Evolutionary conservation across 1,140 invertebrate genomes (phyloP), one percentile per base, ranked within the genome.

Genomic region (Drosophila tristis): DNA sequence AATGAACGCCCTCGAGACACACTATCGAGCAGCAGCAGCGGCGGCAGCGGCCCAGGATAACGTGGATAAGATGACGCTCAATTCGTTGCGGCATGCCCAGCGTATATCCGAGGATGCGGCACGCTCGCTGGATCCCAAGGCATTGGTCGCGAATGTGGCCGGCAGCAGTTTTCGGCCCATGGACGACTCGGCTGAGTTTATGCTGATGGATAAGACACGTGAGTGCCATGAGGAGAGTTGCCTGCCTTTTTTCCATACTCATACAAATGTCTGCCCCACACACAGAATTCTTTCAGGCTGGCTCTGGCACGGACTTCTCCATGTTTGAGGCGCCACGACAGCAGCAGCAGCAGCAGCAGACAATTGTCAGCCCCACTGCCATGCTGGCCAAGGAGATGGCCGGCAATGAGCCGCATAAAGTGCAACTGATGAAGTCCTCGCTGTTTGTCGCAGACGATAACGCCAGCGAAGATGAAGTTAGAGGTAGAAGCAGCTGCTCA

Each of bases 371-470:
- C 76, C 94, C 94, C 25, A 93, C 93, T 0, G 92, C 93, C 2
- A 91, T 93, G 43, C 90, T 96, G n/a, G 95, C 95, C 2, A 58
- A 81, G 11, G 92, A 93, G 15, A 91, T 93, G 54, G 81, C 93
- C 49, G 95, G 94, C 26, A 94, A 95, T 2, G 93, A 95, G 70
- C 92, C 94, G 25, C 94, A 95, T 66, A 95, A 94, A 78, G 93
- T 97, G 25, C 97, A 98, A 82, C 92, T 97, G 5, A 97, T 97
- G 96, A 98, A 98, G 91, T 96, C 96, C 0, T 97, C 96, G 2
- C 95, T 98, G 8, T 92, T 92, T 31, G 55, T 70, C 2, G 87
- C 85, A 0, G 78, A 90, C 42, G 57, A 90, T 39, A 54, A 76
- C 49, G 71, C 13, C 50, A 76, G 74, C 68, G 76, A 78, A 5